Evolutionary conservation across 2,797 vertebrate species (phyloP).

Genomic region (Gadopsis marmoratus): DNA sequence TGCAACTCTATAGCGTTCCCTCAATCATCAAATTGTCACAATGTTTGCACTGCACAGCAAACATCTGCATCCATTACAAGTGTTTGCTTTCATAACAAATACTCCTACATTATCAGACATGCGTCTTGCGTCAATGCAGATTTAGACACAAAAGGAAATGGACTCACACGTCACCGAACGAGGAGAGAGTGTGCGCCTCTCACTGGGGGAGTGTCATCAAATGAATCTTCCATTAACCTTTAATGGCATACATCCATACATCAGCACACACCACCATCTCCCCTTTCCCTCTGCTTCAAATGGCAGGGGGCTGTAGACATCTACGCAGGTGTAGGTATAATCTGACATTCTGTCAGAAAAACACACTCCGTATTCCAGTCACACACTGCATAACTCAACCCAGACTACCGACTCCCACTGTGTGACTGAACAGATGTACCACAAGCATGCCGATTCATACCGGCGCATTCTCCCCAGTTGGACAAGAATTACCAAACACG

Average conservation of each 20-base stretch:
- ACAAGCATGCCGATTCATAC: conserved; percentile 46
- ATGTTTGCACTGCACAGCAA: conserved; percentile 50
- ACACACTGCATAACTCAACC: conserved; percentile 48
- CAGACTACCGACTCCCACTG: conserved; percentile 16
- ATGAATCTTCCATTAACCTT: conserved; percentile 70
- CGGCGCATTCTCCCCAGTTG: neutral
- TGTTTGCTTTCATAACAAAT: conserved; percentile 53
- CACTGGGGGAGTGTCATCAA: conserved; percentile 55
- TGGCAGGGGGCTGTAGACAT: conserved; percentile 24
- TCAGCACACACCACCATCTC: conserved; percentile 46
- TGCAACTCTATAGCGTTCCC: conserved; percentile 16
- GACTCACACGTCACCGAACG: conserved; percentile 37
- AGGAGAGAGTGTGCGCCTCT: conserved; percentile 39
- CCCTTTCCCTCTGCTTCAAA: conserved; percentile 40
- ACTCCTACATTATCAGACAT: conserved; percentile 26
- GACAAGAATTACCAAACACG: conserved; percentile 7
- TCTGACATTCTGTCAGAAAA: conserved; percentile 57
- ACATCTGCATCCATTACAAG: conserved; percentile 44
- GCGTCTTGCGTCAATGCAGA: neutral
- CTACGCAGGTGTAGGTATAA: conserved; percentile 37
- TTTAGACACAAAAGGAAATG: conserved; percentile 23
- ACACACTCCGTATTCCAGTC: conserved; percentile 63
- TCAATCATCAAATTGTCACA: conserved; percentile 50
- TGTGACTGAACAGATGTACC: conserved; percentile 35
- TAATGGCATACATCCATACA: conserved; percentile 64